Conservation (phyloP, 1,140 invertebrate species). For the Pteromalus puparum region DNA sequence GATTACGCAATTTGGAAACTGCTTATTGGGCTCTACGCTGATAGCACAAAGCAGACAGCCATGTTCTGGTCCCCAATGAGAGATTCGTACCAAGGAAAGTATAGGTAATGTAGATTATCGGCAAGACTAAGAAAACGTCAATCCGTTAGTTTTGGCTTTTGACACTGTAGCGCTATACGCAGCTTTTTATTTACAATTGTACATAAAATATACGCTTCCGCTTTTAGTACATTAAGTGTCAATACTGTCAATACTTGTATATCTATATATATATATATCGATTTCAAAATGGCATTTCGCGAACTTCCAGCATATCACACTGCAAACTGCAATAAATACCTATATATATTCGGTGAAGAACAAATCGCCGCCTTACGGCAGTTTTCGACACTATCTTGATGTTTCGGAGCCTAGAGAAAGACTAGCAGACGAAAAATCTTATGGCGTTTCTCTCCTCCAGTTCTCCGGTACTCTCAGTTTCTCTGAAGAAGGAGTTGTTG, state of each 20-base stretch:
- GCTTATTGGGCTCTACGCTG: not conserved
- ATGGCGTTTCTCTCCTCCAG: not conserved
- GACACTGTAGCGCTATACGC: too few relatives aligned
- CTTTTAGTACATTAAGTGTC: too few relatives aligned
- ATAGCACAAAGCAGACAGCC: not conserved
- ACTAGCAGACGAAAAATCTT: not conserved
- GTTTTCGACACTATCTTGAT: not conserved
- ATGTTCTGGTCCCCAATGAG: not conserved
- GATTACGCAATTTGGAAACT: not conserved
- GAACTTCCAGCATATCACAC: too few relatives aligned
- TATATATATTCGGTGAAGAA: not conserved
- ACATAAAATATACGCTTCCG: too few relatives aligned
- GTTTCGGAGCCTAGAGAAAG: too few relatives aligned
- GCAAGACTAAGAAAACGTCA: not conserved
- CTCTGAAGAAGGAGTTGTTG: not conserved
- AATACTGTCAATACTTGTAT: too few relatives aligned
- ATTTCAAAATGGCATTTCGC: too few relatives aligned
- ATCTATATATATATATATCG: too few relatives aligned
- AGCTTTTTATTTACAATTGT: too few relatives aligned
- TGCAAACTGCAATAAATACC: too few relatives aligned
- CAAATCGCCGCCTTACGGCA: not conserved
- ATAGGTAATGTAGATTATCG: not conserved
- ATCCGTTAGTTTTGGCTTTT: too few relatives aligned
- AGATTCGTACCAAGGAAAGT: not conserved
- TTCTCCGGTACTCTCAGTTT: not conserved